These are phyloP conservation scores for Erinaceus europaeus DNA, from an alignment of 2,113 vertebrate genomes.

Conservation along the genomic window DNA sequence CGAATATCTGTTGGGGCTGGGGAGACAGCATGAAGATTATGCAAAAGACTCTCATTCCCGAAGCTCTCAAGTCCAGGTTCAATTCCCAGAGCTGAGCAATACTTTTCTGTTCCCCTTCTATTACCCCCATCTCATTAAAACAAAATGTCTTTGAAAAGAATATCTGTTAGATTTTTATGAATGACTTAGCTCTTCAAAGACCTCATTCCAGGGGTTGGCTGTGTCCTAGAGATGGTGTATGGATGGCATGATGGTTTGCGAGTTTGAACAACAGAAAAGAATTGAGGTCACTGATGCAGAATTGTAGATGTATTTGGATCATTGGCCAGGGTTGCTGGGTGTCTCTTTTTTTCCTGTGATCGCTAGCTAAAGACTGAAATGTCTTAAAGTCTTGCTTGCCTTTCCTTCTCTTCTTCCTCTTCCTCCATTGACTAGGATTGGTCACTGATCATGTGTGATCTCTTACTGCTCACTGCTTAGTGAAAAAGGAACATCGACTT, in stretches of 20 bases:
- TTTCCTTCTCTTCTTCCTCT: neutral
- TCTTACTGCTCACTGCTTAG: no score
- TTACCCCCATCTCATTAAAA: no score
- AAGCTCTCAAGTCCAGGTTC: no score
- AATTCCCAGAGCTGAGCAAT: no score
- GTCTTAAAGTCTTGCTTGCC: neutral
- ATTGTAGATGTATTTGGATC: neutral
- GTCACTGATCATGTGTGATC: no score
- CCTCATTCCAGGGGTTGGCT: neutral
- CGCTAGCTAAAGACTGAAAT: neutral
- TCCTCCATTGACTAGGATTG: neutral
- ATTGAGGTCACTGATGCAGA: neutral
- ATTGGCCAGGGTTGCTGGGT: neutral
- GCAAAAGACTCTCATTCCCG: no score
- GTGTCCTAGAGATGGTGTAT: rapidly evolving
- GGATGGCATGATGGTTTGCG: neutral
- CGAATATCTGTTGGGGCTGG: no score
- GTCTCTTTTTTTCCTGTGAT: neutral
- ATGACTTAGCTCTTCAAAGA: neutral
- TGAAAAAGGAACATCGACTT: no score
- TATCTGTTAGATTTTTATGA: neutral
- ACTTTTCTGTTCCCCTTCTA: no score
- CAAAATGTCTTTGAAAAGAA: no score
- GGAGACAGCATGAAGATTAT: no score
- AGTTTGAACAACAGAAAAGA: neutral